Evolutionary conservation across 2,797 vertebrate genomes (phyloP), one percentile per base, ranked within the genome.

Genomic region (Rallus crepitans): DNA sequence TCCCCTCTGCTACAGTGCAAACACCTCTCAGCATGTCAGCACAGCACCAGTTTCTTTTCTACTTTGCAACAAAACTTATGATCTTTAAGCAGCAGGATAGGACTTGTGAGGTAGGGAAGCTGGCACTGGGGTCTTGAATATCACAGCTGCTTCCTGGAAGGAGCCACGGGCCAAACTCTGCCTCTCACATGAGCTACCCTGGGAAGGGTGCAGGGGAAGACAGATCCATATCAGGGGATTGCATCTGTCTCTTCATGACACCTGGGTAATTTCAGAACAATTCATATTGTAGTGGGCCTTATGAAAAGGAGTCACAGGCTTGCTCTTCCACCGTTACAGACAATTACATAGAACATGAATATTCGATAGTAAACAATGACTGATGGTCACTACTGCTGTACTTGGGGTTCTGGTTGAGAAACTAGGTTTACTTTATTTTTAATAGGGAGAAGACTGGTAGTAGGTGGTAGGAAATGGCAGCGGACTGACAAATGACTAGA

Each of bases 171-270:
- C 50, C 28, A 24, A 52, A 57, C 28, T 71, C 61, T 63, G 30
- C 57, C 35, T 56, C 50, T 40, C 3, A 1, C 3, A 2, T 27
- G 56, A 39, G 33, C 37, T 60, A 0, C 31, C 1, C 0, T 35
- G 61, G 50, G 66, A 68, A 47, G 45, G 50, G 18, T 71, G 30
- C 31, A 65, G 11, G 52, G 52, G 15, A 19, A 5, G n/a, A 35
- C 8, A 27, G 50, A 55, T 31, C 31, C 52, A 48, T 11, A 3
- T 25, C 14, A 50, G 31, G 11, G 27, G 13, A 8, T 53, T 78
- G 53, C 25, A 8, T 13, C 33, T 6, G 10, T 18, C 12, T 42
- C 24, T 78, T 47, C 24, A 11, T 55, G 52, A 21, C 78, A 76
- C 40, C 11, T 14, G 1, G 1, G 16, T 3, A 4, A 47, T 61